Base-by-base conservation (phyloP, 2,797 vertebrate genomes). In the Sardinella longiceps region DNA sequence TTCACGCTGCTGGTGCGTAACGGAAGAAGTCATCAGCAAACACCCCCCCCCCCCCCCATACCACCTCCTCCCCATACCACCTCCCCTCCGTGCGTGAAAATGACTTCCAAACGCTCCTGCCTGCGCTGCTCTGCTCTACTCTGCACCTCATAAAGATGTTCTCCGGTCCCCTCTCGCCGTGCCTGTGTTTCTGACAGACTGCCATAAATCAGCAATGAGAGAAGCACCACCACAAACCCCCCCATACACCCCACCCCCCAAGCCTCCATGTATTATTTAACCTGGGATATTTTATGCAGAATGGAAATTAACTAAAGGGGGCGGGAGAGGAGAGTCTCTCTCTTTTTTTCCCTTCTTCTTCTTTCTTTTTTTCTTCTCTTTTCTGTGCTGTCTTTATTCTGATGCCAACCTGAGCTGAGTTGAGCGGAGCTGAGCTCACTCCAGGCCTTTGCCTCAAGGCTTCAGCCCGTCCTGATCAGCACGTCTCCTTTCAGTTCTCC, bases 261-360 rank as follows among this genome's bases (percentile, higher is more conserved):
- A 90, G 58, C 86, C 83, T 83, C 80, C 85, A 89, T 91, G 80
- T 82, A 87, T 92, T 89, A 91, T 89, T 91, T 84, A 90, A 84
- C 66, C 81, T 83, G 82, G 56, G 58, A 83, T 88, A 81, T 82
- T 91, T 89, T 84, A 88, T 90, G 82, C 83, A 82, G 84, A 84
- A 89, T 88, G 58, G 84, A 88, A 90, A 91, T 89, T 86, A 87
- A 82, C 82, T 33, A 82, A 50, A 81, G 87, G 89, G 82, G 82
- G 66, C 53, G 81, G 48, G 63, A 80, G 56, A 25, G 56, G n/a
- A 60, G 56, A 60, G 46, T 5, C 56, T 60, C 56, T 60, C 7
- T 60, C 56, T 60, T 25, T 10, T 48, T 10, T 48, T 48, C 7
- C 7, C 45, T 7, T 46, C 6, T 11, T 46, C 46, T 0, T 48